Conservation (phyloP, 2,113 vertebrate species). For the Strigops habroptila region DNA sequence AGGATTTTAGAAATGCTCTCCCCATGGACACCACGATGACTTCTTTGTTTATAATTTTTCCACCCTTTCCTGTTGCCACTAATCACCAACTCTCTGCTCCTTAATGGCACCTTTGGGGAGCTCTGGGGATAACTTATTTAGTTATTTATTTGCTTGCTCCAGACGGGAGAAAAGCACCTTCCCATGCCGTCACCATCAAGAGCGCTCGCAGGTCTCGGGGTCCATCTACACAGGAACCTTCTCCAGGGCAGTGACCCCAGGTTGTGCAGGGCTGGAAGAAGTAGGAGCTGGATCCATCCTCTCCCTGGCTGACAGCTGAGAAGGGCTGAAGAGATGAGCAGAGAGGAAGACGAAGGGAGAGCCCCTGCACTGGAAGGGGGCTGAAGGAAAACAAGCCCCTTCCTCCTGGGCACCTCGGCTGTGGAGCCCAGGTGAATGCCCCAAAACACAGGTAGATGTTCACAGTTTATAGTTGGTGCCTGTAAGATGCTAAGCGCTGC, state of each 20-base stretch:
- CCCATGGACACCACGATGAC: constrained; percentile 25
- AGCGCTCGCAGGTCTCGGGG: accelerated
- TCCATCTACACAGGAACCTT: neutral
- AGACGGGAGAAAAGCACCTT: neutral
- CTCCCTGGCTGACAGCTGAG: neutral
- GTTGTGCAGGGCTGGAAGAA: neutral
- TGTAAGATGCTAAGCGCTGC: neutral
- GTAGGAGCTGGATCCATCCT: neutral
- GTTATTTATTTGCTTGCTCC: constrained; percentile 33
- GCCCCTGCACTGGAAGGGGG: neutral
- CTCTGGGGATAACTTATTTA: neutral
- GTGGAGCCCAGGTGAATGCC: neutral
- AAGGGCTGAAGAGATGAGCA: accelerated
- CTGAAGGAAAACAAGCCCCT: neutral
- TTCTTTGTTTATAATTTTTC: constrained; percentile 60
- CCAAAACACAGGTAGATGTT: neutral
- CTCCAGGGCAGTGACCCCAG: neutral
- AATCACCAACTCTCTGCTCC: constrained; percentile 40
- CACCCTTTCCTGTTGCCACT: constrained; percentile 60
- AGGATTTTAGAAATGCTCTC: constrained; percentile 65
- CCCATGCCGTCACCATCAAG: accelerated
- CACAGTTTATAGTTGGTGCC: neutral
- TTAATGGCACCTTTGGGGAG: constrained; percentile 63
- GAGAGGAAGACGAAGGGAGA: neutral
- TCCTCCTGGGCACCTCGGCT: neutral